phyloP scores from a whole-genome alignment of 2,888 invertebrate genomes.

The Calameuta idolon region DNA sequence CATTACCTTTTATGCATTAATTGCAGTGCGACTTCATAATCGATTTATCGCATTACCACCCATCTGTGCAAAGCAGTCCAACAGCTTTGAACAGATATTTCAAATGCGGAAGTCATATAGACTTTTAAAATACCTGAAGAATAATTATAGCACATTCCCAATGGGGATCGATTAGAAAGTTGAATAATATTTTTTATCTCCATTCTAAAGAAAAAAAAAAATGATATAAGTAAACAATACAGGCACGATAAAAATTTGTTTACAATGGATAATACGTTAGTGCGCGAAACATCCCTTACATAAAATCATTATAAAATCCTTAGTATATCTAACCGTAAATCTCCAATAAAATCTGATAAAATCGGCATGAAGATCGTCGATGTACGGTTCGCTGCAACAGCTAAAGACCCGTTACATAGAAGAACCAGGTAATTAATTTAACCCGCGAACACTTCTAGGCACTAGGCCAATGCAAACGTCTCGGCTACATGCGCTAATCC shows the following conservation, averaged over 20 bases:
- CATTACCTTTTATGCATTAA: background rate
- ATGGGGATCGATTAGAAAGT: background rate
- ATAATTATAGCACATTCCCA: background rate
- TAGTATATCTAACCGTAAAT: constrained; percentile 36
- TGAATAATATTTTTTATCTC: background rate
- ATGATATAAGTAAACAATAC: background rate
- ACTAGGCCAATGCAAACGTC: constrained; percentile 65
- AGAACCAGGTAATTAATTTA: constrained; percentile 65
- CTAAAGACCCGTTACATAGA: constrained; percentile 62
- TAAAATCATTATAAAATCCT: background rate
- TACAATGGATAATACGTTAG: background rate
- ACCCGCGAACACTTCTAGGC: constrained; percentile 52
- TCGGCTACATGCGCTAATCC: constrained; percentile 25
- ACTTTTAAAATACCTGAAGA: background rate
- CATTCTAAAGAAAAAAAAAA: background rate
- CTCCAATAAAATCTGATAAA: constrained; percentile 52
- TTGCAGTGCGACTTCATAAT: background rate
- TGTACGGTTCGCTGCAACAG: constrained; percentile 24
- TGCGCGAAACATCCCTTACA: background rate
- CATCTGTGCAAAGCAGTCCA: background rate
- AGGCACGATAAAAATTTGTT: background rate
- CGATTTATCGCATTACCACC: background rate
- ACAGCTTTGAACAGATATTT: background rate
- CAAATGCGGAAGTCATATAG: background rate
- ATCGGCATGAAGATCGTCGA: constrained; percentile 20